A percentile compares a stretch with the other conserved stretches of the same genome.
Evolutionary conservation across 2,113 vertebrate genomes (phyloP).

Genomic region (Podiceps cristatus): DNA sequence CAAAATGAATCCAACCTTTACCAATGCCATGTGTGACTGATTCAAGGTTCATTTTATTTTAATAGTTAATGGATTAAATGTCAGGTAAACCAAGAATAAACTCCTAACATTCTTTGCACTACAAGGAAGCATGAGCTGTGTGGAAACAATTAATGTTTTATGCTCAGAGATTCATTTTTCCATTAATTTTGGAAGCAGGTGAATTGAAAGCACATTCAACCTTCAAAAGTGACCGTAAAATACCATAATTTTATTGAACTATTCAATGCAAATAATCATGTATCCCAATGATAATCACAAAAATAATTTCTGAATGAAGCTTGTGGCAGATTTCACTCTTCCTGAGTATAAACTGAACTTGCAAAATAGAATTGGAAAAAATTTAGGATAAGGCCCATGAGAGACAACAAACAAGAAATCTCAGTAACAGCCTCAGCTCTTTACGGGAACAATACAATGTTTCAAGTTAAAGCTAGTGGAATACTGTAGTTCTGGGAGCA

Average conservation of each 20-base stretch:
- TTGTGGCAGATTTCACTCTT: not conserved
- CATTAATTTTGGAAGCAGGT: not conserved
- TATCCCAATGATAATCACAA: not conserved
- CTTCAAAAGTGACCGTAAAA: not conserved
- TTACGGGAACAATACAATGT: not conserved
- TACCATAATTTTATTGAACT: not conserved
- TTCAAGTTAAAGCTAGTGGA: not conserved
- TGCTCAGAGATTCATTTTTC: not conserved
- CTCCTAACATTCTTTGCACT: not conserved
- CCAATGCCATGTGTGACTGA: not conserved
- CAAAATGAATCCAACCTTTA: not conserved
- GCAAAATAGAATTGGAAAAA: not conserved
- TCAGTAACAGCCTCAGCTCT: not conserved
- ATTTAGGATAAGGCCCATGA: not conserved
- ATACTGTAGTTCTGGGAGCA: not conserved
- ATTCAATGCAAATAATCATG: not conserved
- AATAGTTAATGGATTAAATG: not conserved
- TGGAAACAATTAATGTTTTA: not conserved
- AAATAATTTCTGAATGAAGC: not conserved
- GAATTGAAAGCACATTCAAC: not conserved
- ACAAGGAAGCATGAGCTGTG: not conserved
- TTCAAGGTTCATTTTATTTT: not conserved
- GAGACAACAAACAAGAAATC: not conserved
- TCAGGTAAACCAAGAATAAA: not conserved
- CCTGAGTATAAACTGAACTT: not conserved